phyloP scores from a whole-genome alignment of 2,797 vertebrate genomes.

The Podargus strigoides region DNA sequence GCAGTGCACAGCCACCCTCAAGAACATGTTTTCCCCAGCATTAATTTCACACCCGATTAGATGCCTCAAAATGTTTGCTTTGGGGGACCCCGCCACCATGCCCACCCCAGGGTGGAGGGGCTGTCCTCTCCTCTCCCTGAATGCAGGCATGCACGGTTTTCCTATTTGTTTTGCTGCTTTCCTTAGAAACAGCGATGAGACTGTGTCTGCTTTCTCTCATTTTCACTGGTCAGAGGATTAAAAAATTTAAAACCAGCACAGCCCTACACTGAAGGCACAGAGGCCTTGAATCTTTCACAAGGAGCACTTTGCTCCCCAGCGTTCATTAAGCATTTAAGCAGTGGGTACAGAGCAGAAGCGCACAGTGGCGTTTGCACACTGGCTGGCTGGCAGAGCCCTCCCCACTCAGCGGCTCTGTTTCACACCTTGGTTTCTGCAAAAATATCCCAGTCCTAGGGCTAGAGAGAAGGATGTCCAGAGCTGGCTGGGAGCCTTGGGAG shows the following conservation, averaged over 20 bases:
- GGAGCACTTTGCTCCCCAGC: neutral
- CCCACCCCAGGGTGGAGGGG: neutral
- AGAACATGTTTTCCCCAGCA: neutral
- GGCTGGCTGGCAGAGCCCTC: neutral
- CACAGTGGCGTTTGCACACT: accelerated
- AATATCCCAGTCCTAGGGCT: neutral
- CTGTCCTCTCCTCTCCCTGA: neutral
- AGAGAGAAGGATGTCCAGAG: neutral
- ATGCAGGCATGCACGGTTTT: accelerated
- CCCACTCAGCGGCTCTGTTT: neutral
- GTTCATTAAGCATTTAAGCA: neutral
- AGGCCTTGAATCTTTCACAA: neutral
- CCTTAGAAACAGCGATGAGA: neutral
- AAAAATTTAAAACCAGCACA: neutral
- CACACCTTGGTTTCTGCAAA: neutral
- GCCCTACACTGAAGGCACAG: neutral
- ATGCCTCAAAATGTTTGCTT: neutral
- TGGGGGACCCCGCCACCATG: neutral
- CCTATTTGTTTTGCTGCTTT: neutral
- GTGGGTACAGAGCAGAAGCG: neutral
- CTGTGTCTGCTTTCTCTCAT: neutral
- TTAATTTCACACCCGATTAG: neutral
- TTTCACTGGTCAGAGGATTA: neutral
- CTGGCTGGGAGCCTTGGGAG: neutral
- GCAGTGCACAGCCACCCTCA: neutral